Base-by-base conservation (phyloP, 2,888 invertebrate genomes). In the Aethes cnicana region DNA sequence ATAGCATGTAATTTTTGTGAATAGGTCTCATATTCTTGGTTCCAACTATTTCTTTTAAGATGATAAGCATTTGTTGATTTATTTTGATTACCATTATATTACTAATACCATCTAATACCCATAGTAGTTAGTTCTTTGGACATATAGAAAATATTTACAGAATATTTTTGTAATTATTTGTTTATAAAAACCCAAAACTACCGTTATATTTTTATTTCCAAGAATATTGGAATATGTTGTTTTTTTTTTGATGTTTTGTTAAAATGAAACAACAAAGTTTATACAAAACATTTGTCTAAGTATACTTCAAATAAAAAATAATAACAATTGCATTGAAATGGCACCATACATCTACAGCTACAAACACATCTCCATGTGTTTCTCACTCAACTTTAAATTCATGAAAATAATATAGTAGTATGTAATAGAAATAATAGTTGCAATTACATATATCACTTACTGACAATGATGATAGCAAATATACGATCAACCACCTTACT, bases 161-260 rank as follows among this genome's bases (percentile, higher is more conserved):
- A 63, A 49, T 69, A 66, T 68, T 66, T 68, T 68, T 58, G 37
- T 62, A 61, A 62, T 61, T 59, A 62, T 58, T 41, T 47, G 39
- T 42, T 62, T 49, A 50, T 37, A 44, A 50, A n/a, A 44, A 43
- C 43, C 25, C 42, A 35, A 21, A 36, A 44, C 43, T 42, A 39
- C 16, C 36, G 12, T 57, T 47, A 50, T 41, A 47, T 55, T 53
- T 49, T 46, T 47, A 23, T 30, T 37, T n/a, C n/a, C n/a, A n/a
- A n/a, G n/a, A n/a, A 32, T 48, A 16, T 25, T 14, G 28, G 28
- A 28, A 47, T 9, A 1, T 17, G 32, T 28, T 35, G 30, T 32
- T 39, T 35, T 17, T 26, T 26, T 7, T 1, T 46, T 8, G 16
- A 32, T 23, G 16, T 37, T 37, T 37, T 30, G 23, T 35, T 23